A percentile compares a stretch with the other conserved stretches of the same genome.
Conservation (phyloP, 2,113 vertebrate genomes). For the Macquaria australasica region DNA sequence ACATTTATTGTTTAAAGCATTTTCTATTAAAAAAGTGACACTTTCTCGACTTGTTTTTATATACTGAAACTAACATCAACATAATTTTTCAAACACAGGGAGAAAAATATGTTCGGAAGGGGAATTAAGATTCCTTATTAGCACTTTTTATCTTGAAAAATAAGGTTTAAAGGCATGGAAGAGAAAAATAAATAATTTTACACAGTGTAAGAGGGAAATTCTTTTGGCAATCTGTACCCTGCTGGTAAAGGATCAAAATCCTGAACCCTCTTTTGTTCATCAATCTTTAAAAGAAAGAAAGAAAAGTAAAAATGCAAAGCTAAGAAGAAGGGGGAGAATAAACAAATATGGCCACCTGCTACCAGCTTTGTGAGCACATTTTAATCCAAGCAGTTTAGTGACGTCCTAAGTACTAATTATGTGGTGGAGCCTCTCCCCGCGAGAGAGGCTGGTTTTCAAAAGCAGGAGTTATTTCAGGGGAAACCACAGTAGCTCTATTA, state of each 20-base stretch:
- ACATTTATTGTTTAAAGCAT: too few relatives aligned
- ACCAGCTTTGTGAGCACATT: constrained; percentile 38
- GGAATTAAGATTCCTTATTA: not conserved
- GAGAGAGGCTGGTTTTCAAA: constrained; percentile 48
- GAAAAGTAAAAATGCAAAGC: not conserved
- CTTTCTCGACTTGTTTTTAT: not conserved
- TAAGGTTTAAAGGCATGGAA: not conserved
- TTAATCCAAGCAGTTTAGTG: constrained; percentile 50
- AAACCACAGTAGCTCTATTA: constrained; percentile 83
- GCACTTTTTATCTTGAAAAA: not conserved
- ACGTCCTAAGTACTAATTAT: constrained; percentile 79
- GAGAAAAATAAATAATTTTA: not conserved
- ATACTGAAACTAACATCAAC: not conserved
- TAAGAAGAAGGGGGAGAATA: not conserved
- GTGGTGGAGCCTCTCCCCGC: constrained; percentile 77
- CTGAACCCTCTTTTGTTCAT: not conserved
- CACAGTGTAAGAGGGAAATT: not conserved
- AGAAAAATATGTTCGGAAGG: not conserved
- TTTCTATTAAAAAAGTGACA: not conserved
- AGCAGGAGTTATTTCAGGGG: constrained; percentile 81
- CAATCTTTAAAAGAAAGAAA: not conserved
- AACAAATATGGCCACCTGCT: constrained; percentile 66
- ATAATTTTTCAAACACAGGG: not conserved
- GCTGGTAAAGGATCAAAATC: not conserved
- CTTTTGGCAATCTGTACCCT: accelerated